Conservation (phyloP, 2,888 invertebrate species). For the Plagodis dolabraria region DNA sequence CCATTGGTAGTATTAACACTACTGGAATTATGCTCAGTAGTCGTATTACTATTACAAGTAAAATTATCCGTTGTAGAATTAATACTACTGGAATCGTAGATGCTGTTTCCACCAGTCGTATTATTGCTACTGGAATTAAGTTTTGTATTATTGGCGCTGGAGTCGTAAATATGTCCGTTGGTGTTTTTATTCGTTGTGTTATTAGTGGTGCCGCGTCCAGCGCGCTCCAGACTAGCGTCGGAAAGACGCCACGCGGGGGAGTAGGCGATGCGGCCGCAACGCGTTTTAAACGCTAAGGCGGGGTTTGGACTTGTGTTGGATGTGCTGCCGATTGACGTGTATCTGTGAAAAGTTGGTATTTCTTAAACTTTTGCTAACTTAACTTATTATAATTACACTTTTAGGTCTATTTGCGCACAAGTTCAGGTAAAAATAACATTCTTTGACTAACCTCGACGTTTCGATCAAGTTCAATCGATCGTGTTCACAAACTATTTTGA, state of each 20-base stretch:
- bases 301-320: constrained; percentile 93
- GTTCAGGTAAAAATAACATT: no score
- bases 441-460: no score
- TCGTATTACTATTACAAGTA: neutral
- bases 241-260: constrained; percentile 89
- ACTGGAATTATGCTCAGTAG: neutral
- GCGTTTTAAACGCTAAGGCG: constrained; percentile 82
- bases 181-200: neutral
- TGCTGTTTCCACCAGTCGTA: neutral
- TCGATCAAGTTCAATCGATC: no score
- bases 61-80: neutral
- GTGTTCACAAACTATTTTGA: no score
- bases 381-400: no score
- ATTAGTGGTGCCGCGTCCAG: constrained; percentile 68
- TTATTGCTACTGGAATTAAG: neutral
- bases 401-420: no score
- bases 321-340: constrained; percentile 94
- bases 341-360: constrained; percentile 73
- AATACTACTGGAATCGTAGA: neutral
- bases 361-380: no score
- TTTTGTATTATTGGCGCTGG: neutral
- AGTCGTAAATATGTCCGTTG: constrained; percentile 37
- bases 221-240: constrained; percentile 86
- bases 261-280: constrained; percentile 79
- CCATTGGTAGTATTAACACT: neutral